Percentiles rank a stretch among this genome's conserved stretches.
Evolutionary conservation across 2,888 invertebrate genomes (phyloP).

Genomic region (Cryptocheilus praepositus): DNA sequence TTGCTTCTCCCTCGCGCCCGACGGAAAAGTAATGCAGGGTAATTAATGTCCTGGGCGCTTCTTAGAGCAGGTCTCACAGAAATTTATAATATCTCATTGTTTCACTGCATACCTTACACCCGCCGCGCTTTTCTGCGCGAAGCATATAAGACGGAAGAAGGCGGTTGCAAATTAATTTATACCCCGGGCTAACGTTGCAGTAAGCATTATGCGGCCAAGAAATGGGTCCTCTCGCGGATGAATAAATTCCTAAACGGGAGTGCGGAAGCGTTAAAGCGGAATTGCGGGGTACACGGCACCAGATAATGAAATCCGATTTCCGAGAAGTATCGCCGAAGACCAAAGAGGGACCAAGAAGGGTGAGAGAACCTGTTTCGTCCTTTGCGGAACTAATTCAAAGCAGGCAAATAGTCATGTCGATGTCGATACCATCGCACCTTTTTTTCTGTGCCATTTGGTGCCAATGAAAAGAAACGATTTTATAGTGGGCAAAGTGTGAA

Average conservation of each 20-base stretch:
- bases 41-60: conserved; percentile 10
- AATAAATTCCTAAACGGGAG: conserved; percentile 12
- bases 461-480: no score
- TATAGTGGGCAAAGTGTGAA: no score
- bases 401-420: no score
- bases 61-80: conserved; percentile 1
- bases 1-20: neutral
- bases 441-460: no score
- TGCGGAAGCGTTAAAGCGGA: conserved; percentile 11
- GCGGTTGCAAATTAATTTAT: conserved; percentile 34
- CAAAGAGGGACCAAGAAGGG: neutral
- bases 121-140: neutral
- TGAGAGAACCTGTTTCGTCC: no score
- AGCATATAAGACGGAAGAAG: conserved; percentile 15
- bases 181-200: conserved; percentile 23
- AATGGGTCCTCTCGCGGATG: conserved; percentile 9
- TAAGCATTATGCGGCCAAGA: conserved; percentile 16
- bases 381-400: no score
- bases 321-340: no score
- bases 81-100: conserved; percentile 30
- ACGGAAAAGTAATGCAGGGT: conserved; percentile 12
- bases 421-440: no score
- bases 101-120: neutral
- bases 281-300: neutral
- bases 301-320: conserved; percentile 9